A percentile compares a stretch with the other conserved stretches of the same genome.
phyloP scores from a whole-genome alignment of 2,797 vertebrate genomes.

The Labeo calbasu region DNA sequence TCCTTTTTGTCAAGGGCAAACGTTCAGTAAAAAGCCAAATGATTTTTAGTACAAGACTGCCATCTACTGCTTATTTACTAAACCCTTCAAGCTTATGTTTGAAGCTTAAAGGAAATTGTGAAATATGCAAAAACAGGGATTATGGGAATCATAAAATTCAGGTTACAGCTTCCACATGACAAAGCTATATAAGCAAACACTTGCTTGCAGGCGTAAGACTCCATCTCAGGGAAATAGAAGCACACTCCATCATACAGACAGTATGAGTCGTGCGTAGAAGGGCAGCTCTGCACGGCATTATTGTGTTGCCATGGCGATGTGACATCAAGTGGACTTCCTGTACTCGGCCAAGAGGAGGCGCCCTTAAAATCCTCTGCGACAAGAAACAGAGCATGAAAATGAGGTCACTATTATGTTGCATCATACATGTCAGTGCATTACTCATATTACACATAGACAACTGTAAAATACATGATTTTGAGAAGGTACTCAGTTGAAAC shows the following conservation, averaged over 20 bases:
- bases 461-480: neutral
- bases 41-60: constrained; percentile 71
- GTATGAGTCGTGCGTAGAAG: constrained; percentile 81
- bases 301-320: constrained; percentile 59
- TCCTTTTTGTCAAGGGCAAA: constrained; percentile 22
- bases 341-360: constrained; percentile 55
- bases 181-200: constrained; percentile 56
- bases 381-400: constrained; percentile 6
- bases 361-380: constrained; percentile 42
- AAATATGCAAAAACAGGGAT: neutral
- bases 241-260: constrained; percentile 89
- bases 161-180: neutral
- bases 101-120: neutral
- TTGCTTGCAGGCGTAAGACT: constrained; percentile 92
- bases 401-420: constrained; percentile 14
- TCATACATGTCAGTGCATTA: constrained; percentile 10
- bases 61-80: constrained; percentile 72
- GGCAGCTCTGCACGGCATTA: constrained; percentile 75
- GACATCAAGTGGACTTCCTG: constrained; percentile 62
- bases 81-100: neutral
- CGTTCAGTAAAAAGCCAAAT: neutral
- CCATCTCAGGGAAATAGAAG: constrained; percentile 84
- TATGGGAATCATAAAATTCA: neutral
- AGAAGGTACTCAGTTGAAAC: neutral
- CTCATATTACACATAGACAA: neutral